Evolutionary conservation across 2,888 invertebrate species (phyloP).

Genomic region (Caenorhabditis wallacei): DNA sequence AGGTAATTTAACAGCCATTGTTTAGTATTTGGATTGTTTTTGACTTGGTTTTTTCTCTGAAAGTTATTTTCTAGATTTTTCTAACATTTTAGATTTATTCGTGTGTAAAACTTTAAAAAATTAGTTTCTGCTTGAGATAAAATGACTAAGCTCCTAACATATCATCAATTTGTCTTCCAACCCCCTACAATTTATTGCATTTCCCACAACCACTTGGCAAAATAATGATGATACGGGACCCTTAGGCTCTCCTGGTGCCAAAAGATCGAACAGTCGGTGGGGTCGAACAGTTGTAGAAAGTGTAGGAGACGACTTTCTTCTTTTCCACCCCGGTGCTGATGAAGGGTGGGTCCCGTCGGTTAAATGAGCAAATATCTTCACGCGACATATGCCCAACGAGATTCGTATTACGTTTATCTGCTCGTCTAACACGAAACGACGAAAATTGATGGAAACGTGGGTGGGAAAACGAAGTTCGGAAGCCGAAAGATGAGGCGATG

Average conservation of each 20-base stretch:
- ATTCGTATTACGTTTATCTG: constrained; percentile 62
- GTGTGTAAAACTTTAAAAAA: too few species aligned
- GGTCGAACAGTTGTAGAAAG: constrained; percentile 33
- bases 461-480: constrained; percentile 30
- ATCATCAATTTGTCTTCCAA: too few species aligned
- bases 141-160: too few species aligned
- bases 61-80: too few species aligned
- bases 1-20: too few species aligned
- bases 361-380: constrained; percentile 62
- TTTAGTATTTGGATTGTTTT: background rate
- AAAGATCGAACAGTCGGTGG: constrained; percentile 32
- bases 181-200: too few species aligned
- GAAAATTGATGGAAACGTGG: constrained; percentile 55
- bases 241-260: background rate
- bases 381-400: constrained; percentile 60
- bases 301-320: background rate
- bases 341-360: constrained; percentile 36
- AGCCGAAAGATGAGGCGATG: background rate
- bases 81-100: too few species aligned
- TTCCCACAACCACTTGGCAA: background rate
- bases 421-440: constrained; percentile 46
- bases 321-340: constrained; percentile 12
- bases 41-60: background rate
- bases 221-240: constrained; percentile 26
- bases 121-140: too few species aligned